Conservation (phyloP, 2,888 invertebrate species). For the Epicampocera succincta region DNA sequence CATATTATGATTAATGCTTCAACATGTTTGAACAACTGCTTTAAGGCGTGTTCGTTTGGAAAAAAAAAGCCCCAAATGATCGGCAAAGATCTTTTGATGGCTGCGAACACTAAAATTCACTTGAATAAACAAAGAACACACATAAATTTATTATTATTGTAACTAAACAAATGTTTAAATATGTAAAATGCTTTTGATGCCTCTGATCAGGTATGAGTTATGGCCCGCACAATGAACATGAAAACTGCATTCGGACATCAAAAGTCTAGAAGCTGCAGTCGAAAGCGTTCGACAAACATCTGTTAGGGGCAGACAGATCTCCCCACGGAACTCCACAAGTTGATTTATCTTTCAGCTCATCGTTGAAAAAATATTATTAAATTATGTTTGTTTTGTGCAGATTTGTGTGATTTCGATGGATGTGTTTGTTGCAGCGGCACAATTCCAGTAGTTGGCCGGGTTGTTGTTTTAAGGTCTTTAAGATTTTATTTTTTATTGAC, state of each 20-base stretch:
- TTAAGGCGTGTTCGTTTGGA: background rate
- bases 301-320: background rate
- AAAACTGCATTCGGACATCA: background rate
- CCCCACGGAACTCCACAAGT: background rate
- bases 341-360: background rate
- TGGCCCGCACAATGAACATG: background rate
- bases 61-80: background rate
- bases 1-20: background rate
- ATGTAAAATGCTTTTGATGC: slow-evolving; percentile 11
- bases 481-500: slow-evolving; percentile 24
- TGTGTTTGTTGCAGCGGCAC: slow-evolving; percentile 2
- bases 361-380: slow-evolving; percentile 3
- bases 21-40: background rate
- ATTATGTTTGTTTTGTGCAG: background rate
- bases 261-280: background rate
- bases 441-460: slow-evolving; percentile 47
- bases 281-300: slow-evolving; percentile 28
- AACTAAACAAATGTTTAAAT: slow-evolving; percentile 31
- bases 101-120: slow-evolving; percentile 50
- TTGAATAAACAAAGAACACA: slow-evolving; percentile 24
- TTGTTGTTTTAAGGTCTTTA: slow-evolving; percentile 32
- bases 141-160: slow-evolving; percentile 13
- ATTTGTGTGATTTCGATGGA: background rate
- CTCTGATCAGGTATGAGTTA: background rate
- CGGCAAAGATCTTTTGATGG: slow-evolving; percentile 45